phyloP scores from a whole-genome alignment of 92 coral and sea anemone species.

The Diadumene lineata region DNA sequence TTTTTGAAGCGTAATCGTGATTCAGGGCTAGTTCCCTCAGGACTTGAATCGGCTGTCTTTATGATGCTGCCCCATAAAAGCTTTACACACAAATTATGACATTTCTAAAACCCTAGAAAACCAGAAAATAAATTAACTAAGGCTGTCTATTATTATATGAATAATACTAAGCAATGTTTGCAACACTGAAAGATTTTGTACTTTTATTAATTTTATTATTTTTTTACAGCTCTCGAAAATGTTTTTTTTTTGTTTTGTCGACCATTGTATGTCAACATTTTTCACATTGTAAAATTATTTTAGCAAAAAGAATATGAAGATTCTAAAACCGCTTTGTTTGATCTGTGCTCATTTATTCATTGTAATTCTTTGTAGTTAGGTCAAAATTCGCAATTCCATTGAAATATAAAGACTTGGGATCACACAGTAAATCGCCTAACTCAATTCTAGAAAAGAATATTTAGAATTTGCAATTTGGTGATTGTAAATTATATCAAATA shows the following conservation, averaged over 20 bases:
- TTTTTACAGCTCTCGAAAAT: neutral
- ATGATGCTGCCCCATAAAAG: neutral
- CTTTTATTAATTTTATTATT: neutral
- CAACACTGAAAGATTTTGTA: neutral
- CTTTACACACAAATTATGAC: neutral
- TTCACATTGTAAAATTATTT: neutral
- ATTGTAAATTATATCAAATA: too few relatives aligned
- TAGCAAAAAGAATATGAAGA: neutral
- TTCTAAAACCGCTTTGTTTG: neutral
- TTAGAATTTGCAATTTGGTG: neutral
- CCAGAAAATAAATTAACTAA: neutral
- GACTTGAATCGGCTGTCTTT: neutral
- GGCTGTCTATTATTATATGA: neutral
- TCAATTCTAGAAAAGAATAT: too few relatives aligned
- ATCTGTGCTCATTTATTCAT: constrained; percentile 11
- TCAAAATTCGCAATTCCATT: too few relatives aligned
- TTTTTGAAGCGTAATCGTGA: constrained; percentile 5
- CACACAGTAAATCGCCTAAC: too few relatives aligned
- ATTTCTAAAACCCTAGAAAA: neutral
- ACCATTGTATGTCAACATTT: neutral
- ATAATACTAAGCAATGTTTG: neutral
- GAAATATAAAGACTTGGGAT: too few relatives aligned
- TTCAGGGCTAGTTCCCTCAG: neutral
- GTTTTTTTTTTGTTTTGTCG: neutral
- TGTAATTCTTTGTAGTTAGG: neutral